Evolutionary conservation across 2,888 invertebrate species (phyloP), one percentile per base, ranked within the genome.

Genomic region (Artemia sinica): DNA sequence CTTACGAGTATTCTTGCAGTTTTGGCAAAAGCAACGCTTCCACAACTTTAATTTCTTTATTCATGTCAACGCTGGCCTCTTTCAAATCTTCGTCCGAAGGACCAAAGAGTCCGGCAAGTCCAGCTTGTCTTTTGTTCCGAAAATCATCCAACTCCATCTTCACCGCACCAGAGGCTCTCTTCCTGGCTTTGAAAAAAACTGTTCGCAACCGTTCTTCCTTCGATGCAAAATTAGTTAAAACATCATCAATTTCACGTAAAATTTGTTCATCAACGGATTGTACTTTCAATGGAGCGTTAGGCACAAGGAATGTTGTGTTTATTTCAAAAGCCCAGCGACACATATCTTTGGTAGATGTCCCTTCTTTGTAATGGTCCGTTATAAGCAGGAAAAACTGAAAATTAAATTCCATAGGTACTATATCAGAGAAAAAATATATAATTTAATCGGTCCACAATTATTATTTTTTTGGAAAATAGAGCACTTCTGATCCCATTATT

Each of bases 241-340:
- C 88, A 74, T 89, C 87, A 77, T 94, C 92, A 68, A 93, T 91
- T 81, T 92, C 91, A 72, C 89, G 85, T 12, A 91, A 90, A 77
- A 91, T 84, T 74, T 86, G 86, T 76, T 94, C 93, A 75, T 90
- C 89, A 48, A 90, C 86, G 72, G 87, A 87, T 72, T 82, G 84
- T 72, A 91, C 79, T 76, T 86, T 85, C 74, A 91, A 79, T 67
- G 89, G 89, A 74, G 92, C 91, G 75, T 87, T 85, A 71, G 92
- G 93, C 75, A 91, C 89, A 71, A 93, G 81, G 82, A 96, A 96
- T 75, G 91, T 91, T 73, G 95, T 95, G 80, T 94, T 93, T 76
- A 97, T 93, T 83, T 98, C 97, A 81, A 96, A 97, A 6, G 96
- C 96, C 96, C 97, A 98, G 77, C 94, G 91, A 69, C 91, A 85